Conservation (phyloP, 2,797 vertebrate species). For the Hypotaenidia okinawae region DNA sequence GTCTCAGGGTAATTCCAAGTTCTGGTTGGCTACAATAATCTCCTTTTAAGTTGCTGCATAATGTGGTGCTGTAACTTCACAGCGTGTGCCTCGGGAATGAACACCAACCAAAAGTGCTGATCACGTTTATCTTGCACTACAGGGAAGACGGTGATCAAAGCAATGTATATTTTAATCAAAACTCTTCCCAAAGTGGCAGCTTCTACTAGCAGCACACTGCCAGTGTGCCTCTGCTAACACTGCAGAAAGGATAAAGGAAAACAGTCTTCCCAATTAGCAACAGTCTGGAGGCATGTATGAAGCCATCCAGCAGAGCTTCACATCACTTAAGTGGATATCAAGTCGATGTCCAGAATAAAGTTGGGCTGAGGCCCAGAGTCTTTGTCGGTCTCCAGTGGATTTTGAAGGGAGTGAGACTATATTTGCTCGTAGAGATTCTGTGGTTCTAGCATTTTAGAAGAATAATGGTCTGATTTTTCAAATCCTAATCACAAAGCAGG, state of each 20-base stretch:
- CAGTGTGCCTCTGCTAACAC: background rate
- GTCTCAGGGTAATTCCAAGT: background rate
- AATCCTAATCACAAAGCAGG: background rate
- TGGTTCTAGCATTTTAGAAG: background rate
- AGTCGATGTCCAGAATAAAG: background rate
- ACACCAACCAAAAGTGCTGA: conserved; percentile 27
- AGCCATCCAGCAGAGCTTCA: background rate
- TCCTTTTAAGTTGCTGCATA: conserved; percentile 10
- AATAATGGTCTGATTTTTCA: background rate
- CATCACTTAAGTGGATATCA: background rate
- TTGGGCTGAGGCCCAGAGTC: background rate
- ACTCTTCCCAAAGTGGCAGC: conserved; percentile 28
- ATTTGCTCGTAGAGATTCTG: background rate
- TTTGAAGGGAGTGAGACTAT: background rate
- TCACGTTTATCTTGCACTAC: background rate
- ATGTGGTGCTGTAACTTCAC: background rate
- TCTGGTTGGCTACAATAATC: background rate
- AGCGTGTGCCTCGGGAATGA: conserved; percentile 13
- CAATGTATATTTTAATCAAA: conserved; percentile 35
- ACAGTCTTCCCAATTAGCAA: background rate
- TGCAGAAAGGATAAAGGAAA: background rate
- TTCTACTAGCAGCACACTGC: background rate
- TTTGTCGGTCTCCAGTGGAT: background rate
- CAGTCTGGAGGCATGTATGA: background rate
- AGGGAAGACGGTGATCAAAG: conserved; percentile 38